Percentiles rank a stretch among this genome's conserved stretches.
Conservation (phyloP, 2,888 invertebrate species). For the Serripes groenlandicus region DNA sequence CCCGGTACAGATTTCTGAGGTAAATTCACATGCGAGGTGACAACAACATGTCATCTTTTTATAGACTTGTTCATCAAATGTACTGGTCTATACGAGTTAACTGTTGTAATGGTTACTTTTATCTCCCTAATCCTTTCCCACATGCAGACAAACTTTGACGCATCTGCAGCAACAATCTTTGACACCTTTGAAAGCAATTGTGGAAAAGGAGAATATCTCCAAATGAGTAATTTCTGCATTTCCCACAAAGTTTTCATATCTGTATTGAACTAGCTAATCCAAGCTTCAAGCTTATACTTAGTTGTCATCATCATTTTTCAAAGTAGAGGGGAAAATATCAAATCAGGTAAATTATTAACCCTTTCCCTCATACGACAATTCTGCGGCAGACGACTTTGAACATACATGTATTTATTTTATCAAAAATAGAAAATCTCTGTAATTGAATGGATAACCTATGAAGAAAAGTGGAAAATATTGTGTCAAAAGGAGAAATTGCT, state of each 20-base stretch:
- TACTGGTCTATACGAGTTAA: not conserved
- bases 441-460: no score
- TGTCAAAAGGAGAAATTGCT: not conserved
- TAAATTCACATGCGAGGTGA: no score
- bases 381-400: not conserved
- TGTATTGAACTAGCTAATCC: no score
- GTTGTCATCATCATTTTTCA: no score
- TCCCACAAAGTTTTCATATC: not conserved
- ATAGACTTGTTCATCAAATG: not conserved
- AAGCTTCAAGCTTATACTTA: no score
- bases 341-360: not conserved
- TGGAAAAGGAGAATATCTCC: not conserved
- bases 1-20: slow-evolving; percentile 77
- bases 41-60: no score
- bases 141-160: not conserved
- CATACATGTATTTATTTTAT: no score
- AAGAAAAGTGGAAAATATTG: no score
- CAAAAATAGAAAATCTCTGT: no score
- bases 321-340: no score
- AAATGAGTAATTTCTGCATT: not conserved
- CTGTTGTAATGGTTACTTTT: not conserved
- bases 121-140: not conserved
- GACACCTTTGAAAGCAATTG: not conserved
- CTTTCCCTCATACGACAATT: not conserved
- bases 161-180: not conserved